phyloP scores from a whole-genome alignment of 2,797 vertebrate species.

The Eupleurogrammus muticus region DNA sequence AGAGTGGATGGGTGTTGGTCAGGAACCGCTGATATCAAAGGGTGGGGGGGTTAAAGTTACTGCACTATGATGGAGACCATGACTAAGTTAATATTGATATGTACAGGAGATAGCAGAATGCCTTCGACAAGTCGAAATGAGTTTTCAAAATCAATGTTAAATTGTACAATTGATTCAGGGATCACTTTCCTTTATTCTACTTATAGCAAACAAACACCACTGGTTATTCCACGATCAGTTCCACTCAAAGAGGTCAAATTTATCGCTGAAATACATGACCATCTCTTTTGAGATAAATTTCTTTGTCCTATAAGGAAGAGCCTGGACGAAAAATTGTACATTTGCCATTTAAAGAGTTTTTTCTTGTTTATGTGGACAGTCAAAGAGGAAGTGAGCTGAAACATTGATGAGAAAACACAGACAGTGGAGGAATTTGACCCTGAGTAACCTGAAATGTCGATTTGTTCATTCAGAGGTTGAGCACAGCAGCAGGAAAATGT shows the following conservation, averaged over 20 bases:
- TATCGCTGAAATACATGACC: slow-evolving; percentile 1
- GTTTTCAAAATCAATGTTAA: background rate
- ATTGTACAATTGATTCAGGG: background rate
- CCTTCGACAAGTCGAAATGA: background rate
- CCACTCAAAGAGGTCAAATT: background rate
- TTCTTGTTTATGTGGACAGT: background rate
- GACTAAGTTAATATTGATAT: background rate
- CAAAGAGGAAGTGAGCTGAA: background rate
- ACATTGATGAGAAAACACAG: background rate
- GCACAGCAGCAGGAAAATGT: background rate
- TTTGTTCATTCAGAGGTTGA: background rate
- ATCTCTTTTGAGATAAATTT: background rate
- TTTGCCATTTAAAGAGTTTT: background rate
- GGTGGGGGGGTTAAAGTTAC: background rate
- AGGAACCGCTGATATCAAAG: background rate
- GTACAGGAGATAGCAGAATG: background rate
- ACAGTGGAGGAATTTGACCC: slow-evolving; percentile 5
- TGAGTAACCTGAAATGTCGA: background rate
- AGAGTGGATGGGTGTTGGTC: background rate
- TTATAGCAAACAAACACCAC: background rate
- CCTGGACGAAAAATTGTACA: too few relatives aligned
- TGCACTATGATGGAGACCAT: background rate
- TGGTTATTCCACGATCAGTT: background rate
- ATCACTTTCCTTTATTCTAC: too few relatives aligned
- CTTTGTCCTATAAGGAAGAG: background rate